Percentiles rank a stretch among this genome's conserved stretches.
These are phyloP conservation scores for Bos indicus DNA, from an alignment of 2,113 vertebrate species.

Conservation along the genomic window DNA sequence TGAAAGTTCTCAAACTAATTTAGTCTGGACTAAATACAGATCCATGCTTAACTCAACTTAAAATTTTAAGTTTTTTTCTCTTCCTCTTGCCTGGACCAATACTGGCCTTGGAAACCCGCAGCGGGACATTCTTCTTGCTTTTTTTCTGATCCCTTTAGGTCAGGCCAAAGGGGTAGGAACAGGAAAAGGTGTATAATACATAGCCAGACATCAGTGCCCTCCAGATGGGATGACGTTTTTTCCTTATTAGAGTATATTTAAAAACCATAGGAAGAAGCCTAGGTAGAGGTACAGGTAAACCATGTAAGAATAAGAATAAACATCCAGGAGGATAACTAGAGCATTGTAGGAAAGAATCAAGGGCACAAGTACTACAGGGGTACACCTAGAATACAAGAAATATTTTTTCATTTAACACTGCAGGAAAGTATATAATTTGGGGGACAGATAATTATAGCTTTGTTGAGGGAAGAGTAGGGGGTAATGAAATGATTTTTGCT, in stretches of 20 bases:
- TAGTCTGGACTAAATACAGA: background rate
- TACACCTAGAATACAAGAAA: background rate
- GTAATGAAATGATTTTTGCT: conserved; percentile 44
- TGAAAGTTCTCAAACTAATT: background rate
- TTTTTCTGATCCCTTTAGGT: background rate
- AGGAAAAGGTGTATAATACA: background rate
- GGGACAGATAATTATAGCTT: conserved; percentile 37
- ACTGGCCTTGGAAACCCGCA: background rate
- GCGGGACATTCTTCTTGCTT: background rate
- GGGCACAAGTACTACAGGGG: background rate
- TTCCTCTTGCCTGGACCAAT: background rate
- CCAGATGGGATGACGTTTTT: background rate
- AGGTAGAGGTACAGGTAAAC: background rate
- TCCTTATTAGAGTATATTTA: background rate
- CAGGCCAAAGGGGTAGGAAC: background rate
- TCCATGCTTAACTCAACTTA: background rate
- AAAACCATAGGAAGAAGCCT: background rate
- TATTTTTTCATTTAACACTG: background rate
- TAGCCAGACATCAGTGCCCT: background rate
- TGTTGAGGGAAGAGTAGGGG: background rate
- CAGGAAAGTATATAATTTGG: conserved; percentile 10
- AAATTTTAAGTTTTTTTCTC: background rate
- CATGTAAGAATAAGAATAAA: background rate
- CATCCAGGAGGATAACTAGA: background rate
- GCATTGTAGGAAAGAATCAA: background rate